Evolutionary conservation across 2,888 invertebrate species (phyloP), one percentile per base, ranked within the genome.

Genomic region (Drosophila anomalata): DNA sequence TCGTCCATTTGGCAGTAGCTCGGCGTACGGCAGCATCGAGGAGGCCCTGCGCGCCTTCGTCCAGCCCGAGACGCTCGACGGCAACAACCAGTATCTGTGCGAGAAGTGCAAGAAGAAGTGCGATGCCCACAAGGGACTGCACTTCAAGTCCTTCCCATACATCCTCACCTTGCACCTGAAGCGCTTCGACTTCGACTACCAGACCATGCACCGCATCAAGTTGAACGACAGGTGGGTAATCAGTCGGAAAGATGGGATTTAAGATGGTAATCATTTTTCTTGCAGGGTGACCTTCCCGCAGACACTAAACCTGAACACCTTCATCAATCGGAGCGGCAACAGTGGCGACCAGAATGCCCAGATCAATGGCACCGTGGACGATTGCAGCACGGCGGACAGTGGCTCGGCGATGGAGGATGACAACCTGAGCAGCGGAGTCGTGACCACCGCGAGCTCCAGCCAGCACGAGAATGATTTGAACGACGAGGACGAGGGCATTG

Each of bases 131-230:
- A 97, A 97, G 92, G 97, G 97, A 41, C 92, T 97, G 53, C 96
- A 96, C 90, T 97, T 97, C 90, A 94, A 94, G 20, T 95, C 95
- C 75, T 96, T 97, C 90, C 97, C 97, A 0, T 97, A 97, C 90
- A 93, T 98, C 69, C 92, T 97, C 50, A 97, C 97, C 0, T 92
- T 98, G 77, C 97, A 97, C 90, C 92, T 98, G 83, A 97, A 97
- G 90, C 93, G 97, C 68, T 97, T 97, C 90, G 97, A 97, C 92
- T 97, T 97, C 90, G 97, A 97, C 91, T 96, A 96, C 89, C 94
- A 93, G 78, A 96, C 96, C 6, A 94, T 96, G 93, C 95, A 96
- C 89, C 93, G 97, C 75, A 96, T 97, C 75, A 97, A 97, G 91
- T 92, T 97, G 46, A 97, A 97, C 90, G 97, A 97, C 92, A 95